Percentiles rank a stretch among this genome's conserved stretches.
These are phyloP conservation scores for Leptinotarsa texana DNA, from an alignment of 1,140 invertebrate genomes.

Conservation along the genomic window DNA sequence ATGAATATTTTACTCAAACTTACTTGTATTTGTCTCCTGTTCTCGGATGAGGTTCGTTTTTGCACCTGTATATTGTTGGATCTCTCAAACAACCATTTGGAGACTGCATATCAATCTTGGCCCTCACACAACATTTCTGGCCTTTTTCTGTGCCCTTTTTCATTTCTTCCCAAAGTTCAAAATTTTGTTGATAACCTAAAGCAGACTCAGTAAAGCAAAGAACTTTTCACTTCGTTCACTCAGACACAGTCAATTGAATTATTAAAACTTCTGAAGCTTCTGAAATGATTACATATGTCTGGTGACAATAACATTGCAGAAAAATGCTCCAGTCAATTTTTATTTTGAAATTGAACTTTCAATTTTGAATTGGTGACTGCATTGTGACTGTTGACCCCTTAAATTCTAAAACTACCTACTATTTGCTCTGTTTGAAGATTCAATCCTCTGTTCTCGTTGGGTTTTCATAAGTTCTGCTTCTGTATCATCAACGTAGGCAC, in stretches of 20 bases:
- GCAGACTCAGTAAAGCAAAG: constrained; percentile 19
- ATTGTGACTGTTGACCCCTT: no score
- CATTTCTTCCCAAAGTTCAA: constrained; percentile 95
- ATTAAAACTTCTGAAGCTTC: not conserved
- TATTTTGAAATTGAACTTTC: no score
- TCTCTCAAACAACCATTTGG: constrained; percentile 96
- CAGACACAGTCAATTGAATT: not conserved
- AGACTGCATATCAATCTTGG: constrained; percentile 97
- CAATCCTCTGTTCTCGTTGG: constrained; percentile 86
- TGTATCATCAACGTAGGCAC: constrained; percentile 97
- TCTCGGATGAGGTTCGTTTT: constrained; percentile 88
- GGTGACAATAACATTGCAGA: no score
- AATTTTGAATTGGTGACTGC: no score
- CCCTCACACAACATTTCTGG: constrained; percentile 69
- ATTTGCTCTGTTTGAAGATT: constrained; percentile 86
- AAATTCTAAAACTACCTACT: constrained; percentile 60
- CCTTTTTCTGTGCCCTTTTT: constrained; percentile 70
- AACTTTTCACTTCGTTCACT: constrained; percentile 4
- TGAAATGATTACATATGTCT: no score
- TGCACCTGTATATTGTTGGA: constrained; percentile 99
- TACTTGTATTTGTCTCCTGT: constrained; percentile 95
- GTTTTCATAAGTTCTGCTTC: constrained; percentile 92
- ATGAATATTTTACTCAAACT: constrained; percentile 57
- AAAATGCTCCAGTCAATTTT: no score
- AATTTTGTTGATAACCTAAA: constrained; percentile 83